Conservation (phyloP, 1,140 invertebrate species). For the Ooceraea biroi region DNA sequence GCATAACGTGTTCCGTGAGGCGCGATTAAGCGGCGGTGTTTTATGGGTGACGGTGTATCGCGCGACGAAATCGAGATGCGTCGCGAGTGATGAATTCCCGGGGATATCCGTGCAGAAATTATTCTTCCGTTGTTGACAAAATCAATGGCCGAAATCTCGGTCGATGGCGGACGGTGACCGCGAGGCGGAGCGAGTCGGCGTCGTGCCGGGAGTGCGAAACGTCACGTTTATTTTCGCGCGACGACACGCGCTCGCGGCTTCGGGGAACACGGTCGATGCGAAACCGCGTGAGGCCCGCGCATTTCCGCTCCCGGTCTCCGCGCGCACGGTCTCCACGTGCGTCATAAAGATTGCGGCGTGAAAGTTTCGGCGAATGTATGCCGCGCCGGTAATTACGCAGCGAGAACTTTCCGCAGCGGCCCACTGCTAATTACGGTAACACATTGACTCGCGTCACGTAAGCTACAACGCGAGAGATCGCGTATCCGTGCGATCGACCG, state of each 20-base stretch:
- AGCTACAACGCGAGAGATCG: conserved; percentile 50
- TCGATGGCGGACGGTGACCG: neutral
- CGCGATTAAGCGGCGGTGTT: conserved; percentile 44
- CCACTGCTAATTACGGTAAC: conserved; percentile 67
- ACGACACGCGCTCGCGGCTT: conserved; percentile 22
- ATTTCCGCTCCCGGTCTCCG: conserved; percentile 45
- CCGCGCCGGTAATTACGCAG: conserved; percentile 61
- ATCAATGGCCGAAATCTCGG: conserved; percentile 44
- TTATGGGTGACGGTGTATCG: conserved; percentile 37
- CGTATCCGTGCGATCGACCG: conserved; percentile 43
- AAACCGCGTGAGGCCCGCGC: conserved; percentile 61
- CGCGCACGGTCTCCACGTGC: conserved; percentile 3
- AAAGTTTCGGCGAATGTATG: conserved; percentile 49
- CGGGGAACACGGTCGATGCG: conserved; percentile 35
- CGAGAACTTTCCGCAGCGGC: conserved; percentile 66
- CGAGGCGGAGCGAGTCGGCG: neutral
- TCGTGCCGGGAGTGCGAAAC: neutral
- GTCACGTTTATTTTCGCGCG: conserved; percentile 62
- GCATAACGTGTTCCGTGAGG: neutral
- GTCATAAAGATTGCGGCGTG: conserved; percentile 66
- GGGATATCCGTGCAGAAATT: conserved; percentile 27
- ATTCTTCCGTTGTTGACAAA: conserved; percentile 52
- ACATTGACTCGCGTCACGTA: conserved; percentile 64
- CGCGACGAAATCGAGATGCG: conserved; percentile 27
- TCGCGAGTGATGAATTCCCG: conserved; percentile 38